phyloP scores from a whole-genome alignment of 2,797 vertebrate species.

The Bovichtus diacanthus region DNA sequence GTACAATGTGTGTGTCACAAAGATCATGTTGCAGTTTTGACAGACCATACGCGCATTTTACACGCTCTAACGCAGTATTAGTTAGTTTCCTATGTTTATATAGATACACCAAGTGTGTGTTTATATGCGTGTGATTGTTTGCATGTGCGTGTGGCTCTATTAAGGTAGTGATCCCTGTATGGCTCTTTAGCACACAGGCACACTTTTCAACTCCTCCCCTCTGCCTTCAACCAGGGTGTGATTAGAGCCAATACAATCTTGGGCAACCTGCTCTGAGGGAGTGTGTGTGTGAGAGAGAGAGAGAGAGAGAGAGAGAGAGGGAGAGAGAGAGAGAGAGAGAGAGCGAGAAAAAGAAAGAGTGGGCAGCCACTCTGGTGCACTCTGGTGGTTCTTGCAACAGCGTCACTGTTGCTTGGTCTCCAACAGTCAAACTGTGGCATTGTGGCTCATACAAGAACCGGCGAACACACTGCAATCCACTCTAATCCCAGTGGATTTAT shows the following conservation, averaged over 20 bases:
- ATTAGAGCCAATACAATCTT: conserved; percentile 80
- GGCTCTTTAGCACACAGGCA: conserved; percentile 57
- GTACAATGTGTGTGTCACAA: not conserved
- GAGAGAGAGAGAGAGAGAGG: conserved; percentile 34
- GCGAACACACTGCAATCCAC: conserved; percentile 27
- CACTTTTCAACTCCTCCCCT: conserved; percentile 80
- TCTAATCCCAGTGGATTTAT: conserved; percentile 56
- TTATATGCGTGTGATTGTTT: conserved; percentile 22
- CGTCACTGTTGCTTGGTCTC: conserved; percentile 78
- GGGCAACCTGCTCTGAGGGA: conserved; percentile 63
- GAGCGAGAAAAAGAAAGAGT: conserved; percentile 63
- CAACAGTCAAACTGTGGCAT: conserved; percentile 68
- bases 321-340: conserved; percentile 51
- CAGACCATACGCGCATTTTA: not conserved
- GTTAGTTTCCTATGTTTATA: not conserved
- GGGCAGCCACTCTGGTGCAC: conserved; percentile 77
- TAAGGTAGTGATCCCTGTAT: conserved; percentile 55
- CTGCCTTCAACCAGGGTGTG: conserved; percentile 70
- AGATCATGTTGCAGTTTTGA: not conserved
- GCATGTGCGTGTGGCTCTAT: conserved; percentile 41
- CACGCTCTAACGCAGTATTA: not conserved
- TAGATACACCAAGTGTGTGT: not conserved
- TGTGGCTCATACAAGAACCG: conserved; percentile 54
- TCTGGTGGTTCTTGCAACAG: conserved; percentile 77
- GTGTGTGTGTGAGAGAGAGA: not conserved